A percentile compares a stretch with the other conserved stretches of the same genome.
Conservation (phyloP, 2,113 vertebrate genomes). For the Oryzias woworae region DNA sequence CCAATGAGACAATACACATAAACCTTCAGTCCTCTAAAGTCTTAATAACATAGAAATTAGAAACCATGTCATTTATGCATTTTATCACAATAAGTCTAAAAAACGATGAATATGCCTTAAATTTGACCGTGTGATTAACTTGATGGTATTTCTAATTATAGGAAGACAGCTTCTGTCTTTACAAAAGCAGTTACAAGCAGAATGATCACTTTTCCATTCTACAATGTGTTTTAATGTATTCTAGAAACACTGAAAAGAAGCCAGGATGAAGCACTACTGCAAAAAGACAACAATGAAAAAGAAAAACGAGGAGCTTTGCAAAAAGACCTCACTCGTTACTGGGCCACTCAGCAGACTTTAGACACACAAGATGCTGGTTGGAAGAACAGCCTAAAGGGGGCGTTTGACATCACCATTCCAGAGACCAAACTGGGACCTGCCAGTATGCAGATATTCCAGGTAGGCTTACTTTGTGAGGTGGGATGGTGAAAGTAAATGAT, state of each 20-base stretch:
- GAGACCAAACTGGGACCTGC: slow-evolving; percentile 70
- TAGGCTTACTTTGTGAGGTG: slow-evolving; percentile 24
- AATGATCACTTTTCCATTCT: no score
- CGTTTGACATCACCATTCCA: slow-evolving; percentile 42
- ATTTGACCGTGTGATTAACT: no score
- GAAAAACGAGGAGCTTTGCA: slow-evolving; percentile 41
- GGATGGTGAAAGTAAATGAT: slow-evolving; percentile 4
- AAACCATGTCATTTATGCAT: no score
- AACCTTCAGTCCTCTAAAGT: no score
- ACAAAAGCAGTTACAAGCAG: no score
- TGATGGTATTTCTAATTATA: no score
- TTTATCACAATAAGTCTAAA: no score
- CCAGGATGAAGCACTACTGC: slow-evolving; percentile 53
- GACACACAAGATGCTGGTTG: slow-evolving; percentile 72
- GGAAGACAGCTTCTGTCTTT: no score
- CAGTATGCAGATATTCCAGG: slow-evolving; percentile 76
- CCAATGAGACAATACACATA: no score
- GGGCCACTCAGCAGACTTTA: slow-evolving; percentile 57
- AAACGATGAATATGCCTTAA: no score
- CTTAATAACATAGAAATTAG: no score
- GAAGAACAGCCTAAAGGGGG: slow-evolving; percentile 59
- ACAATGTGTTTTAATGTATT: slow-evolving; percentile 8
- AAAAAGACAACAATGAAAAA: slow-evolving; percentile 55
- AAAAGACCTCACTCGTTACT: slow-evolving; percentile 52
- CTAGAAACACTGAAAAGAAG: slow-evolving; percentile 58